Percentiles rank a stretch among this genome's conserved stretches.
Evolutionary conservation across 1,140 invertebrate genomes (phyloP).

Genomic region (Caenorhabditis remanei): DNA sequence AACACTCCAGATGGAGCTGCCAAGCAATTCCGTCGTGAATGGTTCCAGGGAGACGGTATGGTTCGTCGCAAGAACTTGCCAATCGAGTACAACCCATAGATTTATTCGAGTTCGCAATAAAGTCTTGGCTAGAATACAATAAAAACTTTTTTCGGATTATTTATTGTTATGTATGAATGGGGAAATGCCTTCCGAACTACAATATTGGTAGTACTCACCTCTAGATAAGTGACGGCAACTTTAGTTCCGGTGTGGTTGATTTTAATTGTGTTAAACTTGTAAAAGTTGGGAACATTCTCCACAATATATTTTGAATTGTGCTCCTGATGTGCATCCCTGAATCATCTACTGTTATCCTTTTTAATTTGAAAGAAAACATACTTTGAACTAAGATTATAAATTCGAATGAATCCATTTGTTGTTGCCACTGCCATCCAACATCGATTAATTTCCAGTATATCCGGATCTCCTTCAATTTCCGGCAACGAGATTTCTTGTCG

Average conservation of each 20-base stretch:
- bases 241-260: constrained; percentile 88
- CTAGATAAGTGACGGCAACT: constrained; percentile 79
- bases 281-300: constrained; percentile 85
- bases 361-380: background rate
- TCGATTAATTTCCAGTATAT: constrained; percentile 86
- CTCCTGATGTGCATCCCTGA: constrained; percentile 81
- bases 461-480: constrained; percentile 87
- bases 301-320: constrained; percentile 81
- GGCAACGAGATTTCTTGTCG: constrained; percentile 84
- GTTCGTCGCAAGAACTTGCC: constrained; percentile 39
- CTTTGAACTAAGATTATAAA: constrained; percentile 87
- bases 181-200: no score
- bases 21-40: constrained; percentile 45
- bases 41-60: constrained; percentile 48
- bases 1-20: constrained; percentile 21
- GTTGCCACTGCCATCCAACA: constrained; percentile 88
- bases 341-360: constrained; percentile 63
- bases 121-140: no score
- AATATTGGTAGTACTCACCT: constrained; percentile 40
- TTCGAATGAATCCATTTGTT: constrained; percentile 87
- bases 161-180: no score
- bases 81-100: constrained; percentile 17
- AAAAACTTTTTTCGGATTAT: no score
- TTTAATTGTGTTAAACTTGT: constrained; percentile 87
- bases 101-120: no score